These are phyloP conservation scores for Unio delphinus DNA, from an alignment of 2,888 invertebrate species.

Conservation along the genomic window DNA sequence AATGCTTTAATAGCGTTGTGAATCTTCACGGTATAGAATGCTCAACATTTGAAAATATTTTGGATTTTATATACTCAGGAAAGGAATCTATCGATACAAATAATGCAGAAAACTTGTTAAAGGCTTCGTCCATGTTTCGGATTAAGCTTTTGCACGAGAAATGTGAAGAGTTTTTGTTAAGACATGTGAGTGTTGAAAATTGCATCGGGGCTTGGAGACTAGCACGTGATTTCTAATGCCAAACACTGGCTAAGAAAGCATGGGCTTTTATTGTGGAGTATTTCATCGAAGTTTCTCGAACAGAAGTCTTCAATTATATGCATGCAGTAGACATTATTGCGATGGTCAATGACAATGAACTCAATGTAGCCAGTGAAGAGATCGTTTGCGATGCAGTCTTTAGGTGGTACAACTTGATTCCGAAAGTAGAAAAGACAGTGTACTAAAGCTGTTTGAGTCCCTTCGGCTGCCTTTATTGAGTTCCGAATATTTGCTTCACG, in stretches of 20 bases:
- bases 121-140: slow-evolving; percentile 88
- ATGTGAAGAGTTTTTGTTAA: slow-evolving; percentile 84
- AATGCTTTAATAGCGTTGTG: slow-evolving; percentile 46
- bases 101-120: slow-evolving; percentile 81
- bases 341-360: slow-evolving; percentile 84
- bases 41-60: slow-evolving; percentile 82
- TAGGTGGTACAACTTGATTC: slow-evolving; percentile 79
- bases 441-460: slow-evolving; percentile 65
- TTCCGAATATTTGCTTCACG: slow-evolving; percentile 50
- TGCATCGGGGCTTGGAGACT: slow-evolving; percentile 88
- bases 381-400: slow-evolving; percentile 82
- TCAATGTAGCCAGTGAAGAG: slow-evolving; percentile 91
- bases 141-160: slow-evolving; percentile 84
- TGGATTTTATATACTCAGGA: slow-evolving; percentile 88
- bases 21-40: slow-evolving; percentile 74
- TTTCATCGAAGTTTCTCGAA: slow-evolving; percentile 46
- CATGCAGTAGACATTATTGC: slow-evolving; percentile 82
- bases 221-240: slow-evolving; percentile 83
- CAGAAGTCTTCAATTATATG: slow-evolving; percentile 73
- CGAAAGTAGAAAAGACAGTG: slow-evolving; percentile 71
- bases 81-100: slow-evolving; percentile 82
- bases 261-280: slow-evolving; percentile 78
- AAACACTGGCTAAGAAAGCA: slow-evolving; percentile 79
- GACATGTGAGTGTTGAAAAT: slow-evolving; percentile 82
- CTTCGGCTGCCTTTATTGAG: slow-evolving; percentile 53